Percentiles rank a stretch among this genome's conserved stretches.
These are phyloP conservation scores for Seriola dumerili DNA, from an alignment of 2,113 vertebrate species.

Conservation along the genomic window DNA sequence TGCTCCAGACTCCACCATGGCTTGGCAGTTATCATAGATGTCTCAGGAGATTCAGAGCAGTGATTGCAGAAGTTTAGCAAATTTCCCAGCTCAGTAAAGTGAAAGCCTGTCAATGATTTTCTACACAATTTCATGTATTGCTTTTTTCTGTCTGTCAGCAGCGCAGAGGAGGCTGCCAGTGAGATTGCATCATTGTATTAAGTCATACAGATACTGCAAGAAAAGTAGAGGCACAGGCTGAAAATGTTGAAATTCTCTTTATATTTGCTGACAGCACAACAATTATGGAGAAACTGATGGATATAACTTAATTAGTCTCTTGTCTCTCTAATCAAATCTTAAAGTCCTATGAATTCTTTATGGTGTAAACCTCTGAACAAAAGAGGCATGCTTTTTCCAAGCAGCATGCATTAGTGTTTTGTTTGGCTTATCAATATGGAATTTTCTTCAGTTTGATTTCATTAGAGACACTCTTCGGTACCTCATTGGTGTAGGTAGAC, in stretches of 20 bases:
- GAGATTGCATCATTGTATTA: conserved; percentile 50
- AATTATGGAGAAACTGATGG: neutral
- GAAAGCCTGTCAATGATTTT: conserved; percentile 68
- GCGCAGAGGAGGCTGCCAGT: conserved; percentile 34
- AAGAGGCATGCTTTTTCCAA: neutral
- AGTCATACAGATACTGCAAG: conserved; percentile 4
- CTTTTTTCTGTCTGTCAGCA: conserved; percentile 45
- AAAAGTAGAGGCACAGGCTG: conserved; percentile 1
- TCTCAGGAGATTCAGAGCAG: conserved; percentile 70
- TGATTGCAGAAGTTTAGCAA: conserved; percentile 72
- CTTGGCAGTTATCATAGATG: conserved; percentile 52
- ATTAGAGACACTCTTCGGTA: neutral
- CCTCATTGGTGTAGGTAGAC: neutral
- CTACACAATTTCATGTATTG: conserved; percentile 50
- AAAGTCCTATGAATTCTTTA: neutral
- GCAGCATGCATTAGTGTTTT: neutral
- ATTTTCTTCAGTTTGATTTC: neutral
- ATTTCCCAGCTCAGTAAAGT: conserved; percentile 77
- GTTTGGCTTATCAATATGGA: neutral
- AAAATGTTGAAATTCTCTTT: conserved; percentile 9
- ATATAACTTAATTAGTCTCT: conserved; percentile 11
- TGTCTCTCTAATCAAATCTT: conserved; percentile 13
- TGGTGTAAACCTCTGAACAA: conserved; percentile 8
- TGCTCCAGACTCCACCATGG: conserved; percentile 3
- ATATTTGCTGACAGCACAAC: conserved; percentile 13